Conservation (phyloP, 2,888 invertebrate species). For the Hirtodrosophila cameraria region DNA sequence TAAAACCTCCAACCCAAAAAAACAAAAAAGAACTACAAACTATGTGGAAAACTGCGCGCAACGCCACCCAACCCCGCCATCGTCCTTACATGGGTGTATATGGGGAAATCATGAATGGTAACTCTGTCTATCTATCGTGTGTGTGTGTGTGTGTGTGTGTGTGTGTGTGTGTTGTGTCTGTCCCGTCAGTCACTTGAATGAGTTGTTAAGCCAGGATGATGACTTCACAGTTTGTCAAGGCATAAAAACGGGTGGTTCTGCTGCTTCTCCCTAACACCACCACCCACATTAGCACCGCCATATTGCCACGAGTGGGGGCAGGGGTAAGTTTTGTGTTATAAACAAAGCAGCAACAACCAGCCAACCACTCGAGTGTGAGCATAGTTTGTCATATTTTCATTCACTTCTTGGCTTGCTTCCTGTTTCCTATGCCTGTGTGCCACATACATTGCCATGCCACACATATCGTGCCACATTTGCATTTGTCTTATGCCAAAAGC, state of each 20-base stretch:
- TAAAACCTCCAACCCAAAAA: constrained; percentile 72
- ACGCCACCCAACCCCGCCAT: constrained; percentile 19
- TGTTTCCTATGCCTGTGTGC: constrained; percentile 18
- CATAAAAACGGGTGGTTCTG: constrained; percentile 54
- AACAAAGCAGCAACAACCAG: constrained; percentile 38
- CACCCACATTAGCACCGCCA: constrained; percentile 7
- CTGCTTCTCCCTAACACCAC: constrained; percentile 32
- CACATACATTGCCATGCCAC: constrained; percentile 32
- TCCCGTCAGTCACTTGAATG: constrained; percentile 71
- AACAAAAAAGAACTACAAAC: constrained; percentile 50
- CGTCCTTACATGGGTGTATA: constrained; percentile 3
- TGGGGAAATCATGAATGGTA: constrained; percentile 70
- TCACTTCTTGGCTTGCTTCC: constrained; percentile 18
- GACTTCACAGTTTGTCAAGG: constrained; percentile 79
- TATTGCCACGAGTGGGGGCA: background rate
- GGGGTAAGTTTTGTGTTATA: constrained; percentile 8
- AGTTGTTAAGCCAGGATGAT: constrained; percentile 80
- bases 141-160: constrained; percentile 1
- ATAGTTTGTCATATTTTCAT: constrained; percentile 70
- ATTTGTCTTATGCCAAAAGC: constrained; percentile 67
- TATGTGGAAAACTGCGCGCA: constrained; percentile 25
- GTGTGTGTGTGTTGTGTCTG: constrained; percentile 26
- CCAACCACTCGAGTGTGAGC: constrained; percentile 38
- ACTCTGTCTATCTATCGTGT: constrained; percentile 33
- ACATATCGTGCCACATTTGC: constrained; percentile 71